Percentiles rank a stretch among this genome's conserved stretches.
phyloP scores from a whole-genome alignment of 2,113 vertebrate genomes.

The Motacilla tschutschensis region DNA sequence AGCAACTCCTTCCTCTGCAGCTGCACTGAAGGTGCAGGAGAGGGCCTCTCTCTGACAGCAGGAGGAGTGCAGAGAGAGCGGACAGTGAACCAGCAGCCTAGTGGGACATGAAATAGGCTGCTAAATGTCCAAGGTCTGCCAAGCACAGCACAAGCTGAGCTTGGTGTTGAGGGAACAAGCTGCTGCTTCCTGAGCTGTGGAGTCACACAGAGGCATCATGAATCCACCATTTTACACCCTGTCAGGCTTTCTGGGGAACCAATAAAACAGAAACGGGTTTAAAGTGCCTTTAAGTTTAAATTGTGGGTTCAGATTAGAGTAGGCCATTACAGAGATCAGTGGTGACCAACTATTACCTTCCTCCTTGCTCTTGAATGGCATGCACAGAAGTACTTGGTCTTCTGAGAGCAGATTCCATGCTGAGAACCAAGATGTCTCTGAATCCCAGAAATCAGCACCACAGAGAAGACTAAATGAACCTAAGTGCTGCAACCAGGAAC shows the following conservation, averaged over 20 bases:
- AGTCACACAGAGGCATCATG: background rate
- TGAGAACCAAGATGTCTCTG: background rate
- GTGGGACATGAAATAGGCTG: background rate
- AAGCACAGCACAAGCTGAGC: background rate
- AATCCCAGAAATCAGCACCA: background rate
- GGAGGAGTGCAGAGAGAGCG: background rate
- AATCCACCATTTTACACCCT: background rate
- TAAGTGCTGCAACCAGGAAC: background rate
- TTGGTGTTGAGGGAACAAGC: background rate
- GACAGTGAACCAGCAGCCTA: background rate
- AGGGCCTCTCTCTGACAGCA: accelerated
- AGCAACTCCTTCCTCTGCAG: background rate
- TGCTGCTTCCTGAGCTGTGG: background rate
- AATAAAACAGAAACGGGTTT: background rate
- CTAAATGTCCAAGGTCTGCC: background rate
- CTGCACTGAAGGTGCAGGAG: background rate
- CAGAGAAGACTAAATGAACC: background rate
- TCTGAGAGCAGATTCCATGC: background rate
- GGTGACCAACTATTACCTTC: background rate
- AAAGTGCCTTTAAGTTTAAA: background rate
- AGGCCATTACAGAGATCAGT: background rate
- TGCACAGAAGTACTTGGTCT: accelerated
- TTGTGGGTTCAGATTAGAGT: background rate
- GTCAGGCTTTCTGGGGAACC: background rate
- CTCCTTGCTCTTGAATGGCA: background rate